Conservation (phyloP, 2,888 invertebrate genomes). For the Thyatira batis region DNA sequence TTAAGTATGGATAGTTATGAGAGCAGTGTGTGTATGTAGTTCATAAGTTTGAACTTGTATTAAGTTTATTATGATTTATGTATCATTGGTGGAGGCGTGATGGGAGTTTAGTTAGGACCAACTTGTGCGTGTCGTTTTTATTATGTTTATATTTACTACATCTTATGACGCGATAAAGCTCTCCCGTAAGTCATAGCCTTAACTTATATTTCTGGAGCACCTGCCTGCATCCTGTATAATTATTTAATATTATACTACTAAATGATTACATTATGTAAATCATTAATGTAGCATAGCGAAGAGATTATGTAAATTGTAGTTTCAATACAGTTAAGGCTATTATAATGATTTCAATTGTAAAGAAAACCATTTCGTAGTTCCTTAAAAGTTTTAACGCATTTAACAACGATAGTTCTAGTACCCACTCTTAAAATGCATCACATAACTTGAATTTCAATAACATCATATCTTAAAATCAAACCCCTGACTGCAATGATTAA, state of each 20-base stretch:
- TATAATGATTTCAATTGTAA: too few relatives aligned
- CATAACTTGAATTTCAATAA: too few relatives aligned
- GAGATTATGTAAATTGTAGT: too few relatives aligned
- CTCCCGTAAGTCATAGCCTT: background rate
- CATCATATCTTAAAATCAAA: background rate
- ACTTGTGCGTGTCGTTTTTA: conserved; percentile 58
- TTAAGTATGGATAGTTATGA: conserved; percentile 66
- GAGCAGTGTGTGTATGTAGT: conserved; percentile 42
- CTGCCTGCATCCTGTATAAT: background rate
- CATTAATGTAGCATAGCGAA: too few relatives aligned
- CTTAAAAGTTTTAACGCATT: too few relatives aligned
- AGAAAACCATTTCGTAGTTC: too few relatives aligned
- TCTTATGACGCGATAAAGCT: conserved; percentile 4
- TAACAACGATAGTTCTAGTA: too few relatives aligned
- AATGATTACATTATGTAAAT: too few relatives aligned
- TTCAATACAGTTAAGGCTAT: too few relatives aligned
- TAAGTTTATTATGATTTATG: conserved; percentile 76
- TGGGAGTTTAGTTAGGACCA: conserved; percentile 58
- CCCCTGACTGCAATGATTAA: background rate
- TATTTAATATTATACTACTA: background rate
- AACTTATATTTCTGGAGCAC: background rate
- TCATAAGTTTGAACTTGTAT: conserved; percentile 62
- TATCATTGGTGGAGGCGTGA: conserved; percentile 67
- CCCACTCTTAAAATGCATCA: too few relatives aligned
- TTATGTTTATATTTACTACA: conserved; percentile 45